Evolutionary conservation across 1,140 invertebrate genomes (phyloP), one percentile per base, ranked within the genome.

Genomic region (Aphelinus atriplicis): DNA sequence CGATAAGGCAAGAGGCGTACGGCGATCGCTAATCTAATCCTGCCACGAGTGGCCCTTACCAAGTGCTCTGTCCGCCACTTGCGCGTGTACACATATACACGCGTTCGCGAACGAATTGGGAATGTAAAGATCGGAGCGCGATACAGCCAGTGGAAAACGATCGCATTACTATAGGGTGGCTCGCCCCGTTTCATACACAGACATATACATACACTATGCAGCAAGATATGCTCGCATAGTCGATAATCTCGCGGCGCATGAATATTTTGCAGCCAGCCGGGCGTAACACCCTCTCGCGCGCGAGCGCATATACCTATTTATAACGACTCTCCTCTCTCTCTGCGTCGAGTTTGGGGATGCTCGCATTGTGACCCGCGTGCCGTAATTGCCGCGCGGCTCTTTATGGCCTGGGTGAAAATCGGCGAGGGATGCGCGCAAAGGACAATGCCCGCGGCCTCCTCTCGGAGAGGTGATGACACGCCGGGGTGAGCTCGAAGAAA

Each of bases 171-270:
- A n/a, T 6, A 45, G 26, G 26, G 26, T 26, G 26, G 26, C 26
- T 26, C 26, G 26, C 26, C 26, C 0, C 26, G 26, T 26, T 26
- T 26, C 0, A 26, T 0, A 26, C 26, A 26, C 26, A 26, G 26
- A 7, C 42, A 26, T 60, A 60, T 3, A 60, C 45, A 7, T 42
- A 60, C n/a, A 6, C n/a, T 7, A 26, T 26, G 10, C 7, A 26
- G 57, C 7, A 58, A 4, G 55, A 58, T 47, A 48, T 50, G 57
- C 67, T 10, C 5, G 48, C 63, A 48, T 3, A 53, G 9, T 48
- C 48, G 71, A 73, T 73, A 73, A 66, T 60, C 56, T 47, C 26
- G 26, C 26, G 26, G 26, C 26, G 26, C 71, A 67, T 73, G 71
- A 73, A 73, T 73, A 73, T 73, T 73, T 73, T 64, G 26, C 26